A percentile compares a stretch with the other conserved stretches of the same genome.
Evolutionary conservation across 2,888 invertebrate genomes (phyloP).

Genomic region (Kuschelorhynchus macadamiae): DNA sequence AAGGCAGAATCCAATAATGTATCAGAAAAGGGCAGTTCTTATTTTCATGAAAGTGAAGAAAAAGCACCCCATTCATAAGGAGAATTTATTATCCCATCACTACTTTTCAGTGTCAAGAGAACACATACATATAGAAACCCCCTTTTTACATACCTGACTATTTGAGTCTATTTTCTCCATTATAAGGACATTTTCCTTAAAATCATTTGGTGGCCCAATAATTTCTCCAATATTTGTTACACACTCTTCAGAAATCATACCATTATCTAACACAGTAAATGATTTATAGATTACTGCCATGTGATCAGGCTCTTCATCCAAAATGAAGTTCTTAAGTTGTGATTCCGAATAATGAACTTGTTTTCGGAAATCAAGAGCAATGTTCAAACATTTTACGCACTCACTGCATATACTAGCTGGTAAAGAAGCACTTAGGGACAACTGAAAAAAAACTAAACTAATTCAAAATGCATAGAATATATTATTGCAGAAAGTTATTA

Average conservation of each 20-base stretch:
- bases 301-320: conserved; percentile 14
- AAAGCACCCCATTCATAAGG: too few relatives aligned
- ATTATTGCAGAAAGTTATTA: too few relatives aligned
- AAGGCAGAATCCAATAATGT: too few relatives aligned
- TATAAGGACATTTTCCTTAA: conserved; percentile 12
- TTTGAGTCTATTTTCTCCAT: conserved; percentile 1
- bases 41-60: too few relatives aligned
- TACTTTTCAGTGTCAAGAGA: too few relatives aligned
- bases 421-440: conserved; percentile 59
- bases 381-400: conserved; percentile 60
- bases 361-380: conserved; percentile 62
- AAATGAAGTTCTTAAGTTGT: conserved; percentile 54
- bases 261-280: conserved; percentile 38
- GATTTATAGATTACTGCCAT: conserved; percentile 47
- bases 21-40: too few relatives aligned
- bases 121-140: too few relatives aligned
- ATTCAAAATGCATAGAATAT: too few relatives aligned
- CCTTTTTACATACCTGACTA: conserved; percentile 6
- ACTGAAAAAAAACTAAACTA: too few relatives aligned
- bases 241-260: not conserved
- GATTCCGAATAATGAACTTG: conserved; percentile 61
- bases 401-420: conserved; percentile 62
- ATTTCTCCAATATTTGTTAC: not conserved
- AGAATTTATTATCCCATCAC: too few relatives aligned
- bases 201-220: not conserved